These are phyloP conservation scores for Lophius americanus DNA, from an alignment of 2,797 vertebrate genomes.

Conservation along the genomic window DNA sequence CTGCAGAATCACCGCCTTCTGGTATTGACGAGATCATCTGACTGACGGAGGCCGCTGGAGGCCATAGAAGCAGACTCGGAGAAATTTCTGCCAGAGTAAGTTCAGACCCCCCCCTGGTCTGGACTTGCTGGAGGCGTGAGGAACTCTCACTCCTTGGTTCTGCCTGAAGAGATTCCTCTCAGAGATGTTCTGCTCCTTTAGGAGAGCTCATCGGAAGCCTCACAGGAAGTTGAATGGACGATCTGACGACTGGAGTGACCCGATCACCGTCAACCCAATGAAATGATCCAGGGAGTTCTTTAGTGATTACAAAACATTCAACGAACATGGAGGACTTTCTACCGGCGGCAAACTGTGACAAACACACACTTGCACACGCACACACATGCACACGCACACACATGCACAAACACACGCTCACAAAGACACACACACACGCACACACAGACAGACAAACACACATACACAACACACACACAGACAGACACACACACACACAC, in stretches of 20 bases:
- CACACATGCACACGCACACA: slow-evolving; percentile 17
- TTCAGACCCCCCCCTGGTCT: slow-evolving; percentile 4
- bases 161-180: slow-evolving; percentile 4
- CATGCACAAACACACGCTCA: slow-evolving; percentile 18
- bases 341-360: slow-evolving; percentile 82
- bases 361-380: slow-evolving; percentile 56
- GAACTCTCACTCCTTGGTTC: slow-evolving; percentile 11
- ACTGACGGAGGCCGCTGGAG: background rate
- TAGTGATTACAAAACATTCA: slow-evolving; percentile 48
- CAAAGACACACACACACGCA: background rate
- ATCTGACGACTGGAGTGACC: no score
- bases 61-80: slow-evolving; percentile 2
- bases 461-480: no score
- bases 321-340: slow-evolving; percentile 57
- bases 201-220: background rate
- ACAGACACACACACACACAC: slow-evolving; percentile 21
- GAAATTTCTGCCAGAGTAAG: slow-evolving; percentile 3
- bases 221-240: background rate
- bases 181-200: background rate
- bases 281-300: slow-evolving; percentile 28
- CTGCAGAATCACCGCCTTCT: background rate
- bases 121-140: slow-evolving; percentile 3
- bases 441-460: slow-evolving; percentile 69
- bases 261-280: slow-evolving; percentile 16
- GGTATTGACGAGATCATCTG: background rate